Evolutionary conservation across 2,888 invertebrate genomes (phyloP).

Genomic region (Cephus nigrinus): DNA sequence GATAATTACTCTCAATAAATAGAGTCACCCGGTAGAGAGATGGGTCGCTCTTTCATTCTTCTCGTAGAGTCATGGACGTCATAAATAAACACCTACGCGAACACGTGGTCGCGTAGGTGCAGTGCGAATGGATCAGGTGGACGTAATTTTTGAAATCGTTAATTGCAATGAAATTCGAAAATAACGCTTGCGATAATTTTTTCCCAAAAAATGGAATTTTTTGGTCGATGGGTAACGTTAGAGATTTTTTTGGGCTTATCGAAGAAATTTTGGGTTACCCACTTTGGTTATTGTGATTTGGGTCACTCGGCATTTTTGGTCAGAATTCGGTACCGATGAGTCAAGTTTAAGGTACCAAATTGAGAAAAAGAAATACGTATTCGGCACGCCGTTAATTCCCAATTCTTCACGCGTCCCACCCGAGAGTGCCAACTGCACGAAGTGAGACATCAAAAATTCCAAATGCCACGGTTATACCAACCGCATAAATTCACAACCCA

Average conservation of each 20-base stretch:
- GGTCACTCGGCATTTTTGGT: neutral
- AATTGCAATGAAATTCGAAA: neutral
- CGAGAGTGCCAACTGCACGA: neutral
- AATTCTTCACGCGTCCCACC: neutral
- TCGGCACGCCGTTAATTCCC: neutral
- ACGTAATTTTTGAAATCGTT: neutral
- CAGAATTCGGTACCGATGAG: neutral
- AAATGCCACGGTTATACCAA: neutral
- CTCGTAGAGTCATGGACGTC: neutral
- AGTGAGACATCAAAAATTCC: neutral
- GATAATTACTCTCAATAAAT: neutral
- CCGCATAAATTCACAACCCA: neutral
- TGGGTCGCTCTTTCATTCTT: neutral
- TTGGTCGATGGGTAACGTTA: accelerated
- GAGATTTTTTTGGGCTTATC: neutral
- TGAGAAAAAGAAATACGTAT: neutral
- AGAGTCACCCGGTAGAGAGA: neutral
- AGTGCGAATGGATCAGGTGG: neutral
- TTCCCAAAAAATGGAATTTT: neutral
- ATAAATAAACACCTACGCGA: neutral
- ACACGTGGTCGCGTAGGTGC: neutral
- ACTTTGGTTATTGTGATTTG: too few species aligned
- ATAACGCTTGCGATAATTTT: neutral
- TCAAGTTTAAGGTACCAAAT: neutral
- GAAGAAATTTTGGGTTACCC: too few species aligned